Evolutionary conservation across 2,113 vertebrate species (phyloP), one percentile per base, ranked within the genome.

Genomic region (Chroicocephalus ridibundus): DNA sequence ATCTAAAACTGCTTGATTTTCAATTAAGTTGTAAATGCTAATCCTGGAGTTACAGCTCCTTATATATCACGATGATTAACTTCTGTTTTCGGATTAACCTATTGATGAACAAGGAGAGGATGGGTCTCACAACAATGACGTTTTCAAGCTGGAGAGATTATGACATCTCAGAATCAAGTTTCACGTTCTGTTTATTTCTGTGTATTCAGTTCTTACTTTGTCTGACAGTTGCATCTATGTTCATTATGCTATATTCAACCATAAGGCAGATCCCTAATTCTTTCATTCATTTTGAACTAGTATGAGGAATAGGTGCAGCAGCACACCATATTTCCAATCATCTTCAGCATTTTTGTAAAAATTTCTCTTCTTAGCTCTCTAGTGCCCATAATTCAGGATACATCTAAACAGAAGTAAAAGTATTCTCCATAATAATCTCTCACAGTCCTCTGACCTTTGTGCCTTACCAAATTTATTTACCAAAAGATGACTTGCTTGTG

Each of bases 251-350:
- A 5, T 25, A 14, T 29, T 58, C 2, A 31, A 47, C 20, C 21
- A 51, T 11, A 79, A 31, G 3, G 5, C 9, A 88, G n/a, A 52
- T 57, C 6, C 13, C 36, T 31, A 19, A 87, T 38, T 2, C 6
- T 72, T 80, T 90, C 0, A 0, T 12, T 57, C 38, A 42, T 0
- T 36, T 72, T 76, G 8, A 54, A 27, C 6, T 55, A 16, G 40
- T 40, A 29, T 8, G 5, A 54, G 7, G 24, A 82, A n/a, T 2
- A 68, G 16, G 7, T 57, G 14, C 31, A 86, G 12, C 6, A 66
- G 24, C 6, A 38, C 3, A 68, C 2, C 24, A 47, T 8, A 7
- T 69, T 85, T 92, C 31, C 8, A 57, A 3, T 2, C 10, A 38
- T 64, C 26, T 58, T 65, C 46, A 66, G 5, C 9, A 32, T 58